Evolutionary conservation across 53 echinoderm and acorn worm genomes (phyloP), one percentile per base, ranked within the genome.

Genomic region (Echinarachnius parma): DNA sequence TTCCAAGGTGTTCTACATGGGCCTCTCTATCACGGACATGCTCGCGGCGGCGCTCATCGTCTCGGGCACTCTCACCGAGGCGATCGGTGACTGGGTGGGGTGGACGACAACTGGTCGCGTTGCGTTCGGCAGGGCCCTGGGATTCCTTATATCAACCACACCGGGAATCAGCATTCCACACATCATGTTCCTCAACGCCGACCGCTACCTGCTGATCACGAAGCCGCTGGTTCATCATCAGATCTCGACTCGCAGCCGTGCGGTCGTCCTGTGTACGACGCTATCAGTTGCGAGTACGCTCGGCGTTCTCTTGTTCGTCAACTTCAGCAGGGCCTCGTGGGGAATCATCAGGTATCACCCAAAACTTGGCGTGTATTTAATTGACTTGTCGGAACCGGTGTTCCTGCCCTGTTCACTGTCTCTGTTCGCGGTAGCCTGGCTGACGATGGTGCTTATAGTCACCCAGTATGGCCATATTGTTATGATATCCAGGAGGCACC

Each of bases 181-280:
- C 10, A 22, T 70, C 9, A 25, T 31, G 8, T 36, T 70, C 23
- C 22, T 70, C 9, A 70, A 70, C 36, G 25, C 36, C 1, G 70
- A 70, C 36, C 54, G 70, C 3, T 70, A 70, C 23, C 20, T 70
- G 22, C 35, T 53, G 4, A 70, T 70, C 13, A 37, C 27, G 4
- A 53, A 15, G 24, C 70, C 70, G 1, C 34, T 70, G 53, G 2
- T 54, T 10, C 35, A 70, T 32, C n/a, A 0, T 7, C 33, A 55
- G 14, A 14, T 70, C 14, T 33, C 24, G 10, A 54, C 70, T 0
- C 53, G 35, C 2, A 32, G 23, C 3, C 55, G 4, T 5, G 37
- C 70, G 1, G 10, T 70, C 2, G 2, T 25, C 11, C 35, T 27
- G 0, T 66, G 32, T 15, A 24, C 54, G 15, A 13, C 52, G 11